phyloP scores from a whole-genome alignment of 2,797 vertebrate species.

The Crenichthys baileyi region DNA sequence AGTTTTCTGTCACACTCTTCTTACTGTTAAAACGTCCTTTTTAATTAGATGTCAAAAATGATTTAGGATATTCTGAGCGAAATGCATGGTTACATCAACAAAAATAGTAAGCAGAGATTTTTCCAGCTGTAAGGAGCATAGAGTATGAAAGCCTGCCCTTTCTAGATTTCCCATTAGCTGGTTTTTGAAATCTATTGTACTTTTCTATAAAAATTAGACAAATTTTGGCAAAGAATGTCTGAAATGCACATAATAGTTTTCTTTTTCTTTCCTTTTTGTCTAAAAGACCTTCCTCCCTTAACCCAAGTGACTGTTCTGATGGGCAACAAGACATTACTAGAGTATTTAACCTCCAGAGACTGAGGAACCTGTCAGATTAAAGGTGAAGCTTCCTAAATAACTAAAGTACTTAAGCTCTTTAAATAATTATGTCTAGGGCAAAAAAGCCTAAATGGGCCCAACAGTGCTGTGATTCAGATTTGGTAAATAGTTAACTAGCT shows the following conservation, averaged over 20 bases:
- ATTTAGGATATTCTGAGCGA: too few relatives aligned
- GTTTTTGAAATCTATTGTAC: not conserved
- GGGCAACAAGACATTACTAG: not conserved
- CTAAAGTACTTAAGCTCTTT: slow-evolving; percentile 9
- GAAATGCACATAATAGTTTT: not conserved
- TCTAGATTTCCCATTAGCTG: not conserved
- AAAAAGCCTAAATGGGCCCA: not conserved
- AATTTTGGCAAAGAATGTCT: not conserved
- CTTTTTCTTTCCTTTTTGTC: not conserved
- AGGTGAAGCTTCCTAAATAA: slow-evolving; percentile 2
- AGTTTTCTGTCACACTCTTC: not conserved
- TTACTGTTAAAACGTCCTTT: not conserved
- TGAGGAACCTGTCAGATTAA: not conserved
- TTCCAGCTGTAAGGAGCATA: not conserved
- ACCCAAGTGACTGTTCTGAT: not conserved
- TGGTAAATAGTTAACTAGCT: not conserved
- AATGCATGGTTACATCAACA: too few relatives aligned
- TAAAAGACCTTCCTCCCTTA: not conserved
- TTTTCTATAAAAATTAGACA: not conserved
- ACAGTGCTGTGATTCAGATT: not conserved
- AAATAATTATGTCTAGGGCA: not conserved
- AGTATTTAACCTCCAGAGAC: not conserved
- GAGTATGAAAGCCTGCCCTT: not conserved
- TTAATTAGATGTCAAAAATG: not conserved
- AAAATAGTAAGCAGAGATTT: not conserved